Evolutionary conservation across 1,140 invertebrate genomes (phyloP).

Genomic region (Physella acuta): DNA sequence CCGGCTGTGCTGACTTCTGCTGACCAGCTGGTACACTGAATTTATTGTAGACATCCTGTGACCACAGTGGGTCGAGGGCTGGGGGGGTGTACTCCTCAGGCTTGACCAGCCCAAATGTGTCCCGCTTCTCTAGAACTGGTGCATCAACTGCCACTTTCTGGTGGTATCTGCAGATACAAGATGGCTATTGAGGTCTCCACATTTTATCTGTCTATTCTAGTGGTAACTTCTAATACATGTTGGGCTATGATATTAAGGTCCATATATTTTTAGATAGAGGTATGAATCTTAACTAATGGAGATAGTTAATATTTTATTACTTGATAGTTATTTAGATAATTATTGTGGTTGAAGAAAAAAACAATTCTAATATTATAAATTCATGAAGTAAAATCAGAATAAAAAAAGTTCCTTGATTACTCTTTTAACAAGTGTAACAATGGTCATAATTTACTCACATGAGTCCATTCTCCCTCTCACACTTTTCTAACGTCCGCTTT

Average conservation of each 20-base stretch:
- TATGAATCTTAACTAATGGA: too few relatives aligned
- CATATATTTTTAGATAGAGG: too few relatives aligned
- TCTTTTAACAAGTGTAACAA: neutral
- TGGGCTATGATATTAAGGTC: too few relatives aligned
- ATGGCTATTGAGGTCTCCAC: too few relatives aligned
- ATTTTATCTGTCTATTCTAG: too few relatives aligned
- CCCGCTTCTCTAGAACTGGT: slow-evolving; percentile 68
- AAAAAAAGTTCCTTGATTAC: neutral
- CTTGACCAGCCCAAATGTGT: slow-evolving; percentile 71
- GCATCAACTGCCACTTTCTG: slow-evolving; percentile 69
- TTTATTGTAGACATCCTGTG: slow-evolving; percentile 64
- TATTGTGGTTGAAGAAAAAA: too few relatives aligned
- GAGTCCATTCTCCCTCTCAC: slow-evolving; percentile 73
- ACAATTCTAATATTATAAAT: too few relatives aligned
- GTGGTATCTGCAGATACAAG: slow-evolving; percentile 66
- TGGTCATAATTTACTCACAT: slow-evolving; percentile 62
- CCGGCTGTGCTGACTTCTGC: slow-evolving; percentile 49
- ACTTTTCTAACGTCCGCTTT: slow-evolving; percentile 70
- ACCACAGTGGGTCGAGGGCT: slow-evolving; percentile 66
- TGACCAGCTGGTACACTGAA: slow-evolving; percentile 62
- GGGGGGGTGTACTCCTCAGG: slow-evolving; percentile 69
- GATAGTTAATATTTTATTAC: too few relatives aligned
- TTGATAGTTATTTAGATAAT: too few relatives aligned
- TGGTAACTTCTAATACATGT: too few relatives aligned
- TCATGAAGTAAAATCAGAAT: too few relatives aligned